Evolutionary conservation across 2,797 vertebrate genomes (phyloP).

Genomic region (Danionella dracula): DNA sequence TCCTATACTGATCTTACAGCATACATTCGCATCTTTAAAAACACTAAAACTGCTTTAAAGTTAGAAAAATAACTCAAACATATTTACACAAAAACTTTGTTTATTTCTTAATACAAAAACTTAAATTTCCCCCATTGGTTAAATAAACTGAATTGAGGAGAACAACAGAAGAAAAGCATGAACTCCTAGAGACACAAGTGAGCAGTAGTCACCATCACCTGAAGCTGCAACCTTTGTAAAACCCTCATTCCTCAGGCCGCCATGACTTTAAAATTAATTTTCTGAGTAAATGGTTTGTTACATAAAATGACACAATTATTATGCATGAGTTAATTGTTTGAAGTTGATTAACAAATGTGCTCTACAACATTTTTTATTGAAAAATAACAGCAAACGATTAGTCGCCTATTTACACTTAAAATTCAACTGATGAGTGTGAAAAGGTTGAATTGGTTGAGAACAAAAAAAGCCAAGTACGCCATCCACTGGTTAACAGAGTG

Average conservation of each 20-base stretch:
- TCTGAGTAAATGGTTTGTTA: background rate
- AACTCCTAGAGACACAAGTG: conserved; percentile 20
- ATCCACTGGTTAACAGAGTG: conserved; percentile 60
- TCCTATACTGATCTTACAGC: conserved; percentile 50
- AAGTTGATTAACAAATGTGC: conserved; percentile 4
- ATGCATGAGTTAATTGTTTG: background rate
- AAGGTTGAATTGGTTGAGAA: background rate
- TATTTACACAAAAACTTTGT: conserved; percentile 62
- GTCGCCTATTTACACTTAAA: conserved; percentile 13
- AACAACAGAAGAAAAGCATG: conserved; percentile 42
- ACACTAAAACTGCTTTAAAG: conserved; percentile 68
- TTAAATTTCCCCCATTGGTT: conserved; percentile 42
- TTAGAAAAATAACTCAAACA: conserved; percentile 76
- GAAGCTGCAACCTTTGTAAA: conserved; percentile 42
- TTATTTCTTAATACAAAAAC: conserved; percentile 60
- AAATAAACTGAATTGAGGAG: conserved; percentile 32
- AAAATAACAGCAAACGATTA: background rate
- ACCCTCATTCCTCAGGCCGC: too few species aligned
- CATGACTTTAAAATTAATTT: too few species aligned
- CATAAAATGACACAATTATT: background rate
- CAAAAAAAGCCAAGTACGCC: conserved; percentile 48
- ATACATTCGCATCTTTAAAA: conserved; percentile 73
- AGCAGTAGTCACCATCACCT: conserved; percentile 36
- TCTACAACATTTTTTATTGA: background rate
- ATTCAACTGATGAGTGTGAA: background rate